Percentiles rank a stretch among this genome's conserved stretches.
phyloP scores from a whole-genome alignment of 2,888 invertebrate genomes.

The Andrena fulva region DNA sequence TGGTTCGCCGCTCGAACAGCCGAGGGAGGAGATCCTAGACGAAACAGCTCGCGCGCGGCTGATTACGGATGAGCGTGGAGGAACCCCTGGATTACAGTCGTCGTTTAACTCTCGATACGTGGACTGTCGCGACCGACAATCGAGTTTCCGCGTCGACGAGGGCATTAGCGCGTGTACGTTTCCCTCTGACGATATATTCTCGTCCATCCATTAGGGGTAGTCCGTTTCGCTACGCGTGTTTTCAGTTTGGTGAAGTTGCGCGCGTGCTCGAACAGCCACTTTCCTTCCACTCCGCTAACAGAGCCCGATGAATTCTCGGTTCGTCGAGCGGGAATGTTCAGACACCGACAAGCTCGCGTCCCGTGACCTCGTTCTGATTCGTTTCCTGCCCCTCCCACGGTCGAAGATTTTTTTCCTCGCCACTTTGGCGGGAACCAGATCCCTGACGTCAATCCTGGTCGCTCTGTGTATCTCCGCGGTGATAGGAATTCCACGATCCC shows the following conservation, averaged over 20 bases:
- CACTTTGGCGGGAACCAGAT: constrained; percentile 22
- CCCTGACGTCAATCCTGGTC: constrained; percentile 54
- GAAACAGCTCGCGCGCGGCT: constrained; percentile 23
- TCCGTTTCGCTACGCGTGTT: constrained; percentile 42
- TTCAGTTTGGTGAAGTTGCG: constrained; percentile 47
- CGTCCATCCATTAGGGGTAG: constrained; percentile 59
- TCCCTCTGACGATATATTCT: constrained; percentile 60
- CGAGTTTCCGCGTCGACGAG: constrained; percentile 62
- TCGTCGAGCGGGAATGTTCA: constrained; percentile 18
- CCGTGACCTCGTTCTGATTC: constrained; percentile 51
- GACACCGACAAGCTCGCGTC: constrained; percentile 43
- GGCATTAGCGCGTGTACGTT: constrained; percentile 57
- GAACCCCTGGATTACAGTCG: constrained; percentile 59
- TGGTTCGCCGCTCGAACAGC: constrained; percentile 45
- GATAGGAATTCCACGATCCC: constrained; percentile 10
- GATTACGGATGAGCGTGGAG: constrained; percentile 63
- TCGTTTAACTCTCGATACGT: constrained; percentile 64
- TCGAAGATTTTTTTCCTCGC: constrained; percentile 35
- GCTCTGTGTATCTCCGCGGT: constrained; percentile 22
- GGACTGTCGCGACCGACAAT: constrained; percentile 45
- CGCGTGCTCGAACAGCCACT: constrained; percentile 12
- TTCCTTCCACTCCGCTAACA: constrained; percentile 13
- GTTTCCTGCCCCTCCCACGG: not conserved
- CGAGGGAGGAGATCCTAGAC: constrained; percentile 49
- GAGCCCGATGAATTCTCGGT: constrained; percentile 22